Evolutionary conservation across 2,888 invertebrate genomes (phyloP), one percentile per base, ranked within the genome.

Genomic region (Prosopocoilus inquinatus): DNA sequence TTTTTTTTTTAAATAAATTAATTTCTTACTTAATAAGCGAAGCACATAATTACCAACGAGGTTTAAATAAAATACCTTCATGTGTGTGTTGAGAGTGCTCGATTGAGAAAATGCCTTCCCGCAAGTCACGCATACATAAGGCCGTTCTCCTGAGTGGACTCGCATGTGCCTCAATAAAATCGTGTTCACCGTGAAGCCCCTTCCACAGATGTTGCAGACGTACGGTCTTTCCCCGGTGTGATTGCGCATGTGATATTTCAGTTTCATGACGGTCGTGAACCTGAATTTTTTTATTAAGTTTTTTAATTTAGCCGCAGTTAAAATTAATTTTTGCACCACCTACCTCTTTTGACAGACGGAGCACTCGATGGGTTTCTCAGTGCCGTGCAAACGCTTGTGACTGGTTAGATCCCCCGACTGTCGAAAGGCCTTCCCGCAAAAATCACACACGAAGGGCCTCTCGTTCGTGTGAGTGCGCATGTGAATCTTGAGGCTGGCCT

Each of bases 391-490:
- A 20, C 78, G 65, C 67, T 78, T 78, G 57, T 78, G 78, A 56
- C 78, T 78, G 1, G 77, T 77, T 35, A 78, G 62, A 66, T 78
- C 78, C 9, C 78, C 78, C 1, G 77, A 77, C 59, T 78, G 78
- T 34, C 78, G 62, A 60, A 79, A 79, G 3, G 78, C 78, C 63
- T 78, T 78, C 1, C 78, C 78, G 58, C 78, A 78, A 64, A 76
- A 77, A 58, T 77, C 75, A 57, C 79, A 79, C 44, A 74, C 75
- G 63, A 77, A 79, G 3, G 79, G 79, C 36, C 78, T 63, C 61
- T 78, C 79, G 57, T 78, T 78, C 2, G 78, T 78, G 58, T 79
- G 79, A 1, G 78, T 78, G 33, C 78, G 61, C 78, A 79, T 78
- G 58, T 79, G 79, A 53, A 78, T 78, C 64, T 78, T 78, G 50